Conservation (phyloP, 2,888 invertebrate genomes). For the Hermodice carunculata region DNA sequence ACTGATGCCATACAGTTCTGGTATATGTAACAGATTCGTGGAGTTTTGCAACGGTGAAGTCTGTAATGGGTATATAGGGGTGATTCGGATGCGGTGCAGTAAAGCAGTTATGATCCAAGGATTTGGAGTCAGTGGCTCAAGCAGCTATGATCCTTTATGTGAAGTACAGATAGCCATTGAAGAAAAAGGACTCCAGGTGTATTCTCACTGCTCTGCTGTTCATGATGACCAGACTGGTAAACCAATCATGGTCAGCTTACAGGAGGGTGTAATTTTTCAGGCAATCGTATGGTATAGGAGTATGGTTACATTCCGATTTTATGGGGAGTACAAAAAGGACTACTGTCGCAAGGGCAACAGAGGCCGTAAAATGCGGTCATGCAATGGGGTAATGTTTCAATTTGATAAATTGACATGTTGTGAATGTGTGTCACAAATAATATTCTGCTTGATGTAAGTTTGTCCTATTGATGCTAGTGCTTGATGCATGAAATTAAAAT, state of each 20-base stretch:
- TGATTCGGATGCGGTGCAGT: slow-evolving; percentile 30
- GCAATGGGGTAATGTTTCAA: slow-evolving; percentile 25
- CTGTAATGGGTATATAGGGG: slow-evolving; percentile 35
- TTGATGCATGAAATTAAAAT: too few species aligned
- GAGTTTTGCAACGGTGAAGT: slow-evolving; percentile 29
- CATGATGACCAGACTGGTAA: slow-evolving; percentile 22
- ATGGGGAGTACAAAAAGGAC: slow-evolving; percentile 35
- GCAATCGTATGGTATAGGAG: slow-evolving; percentile 24
- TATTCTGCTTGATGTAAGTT: too few species aligned
- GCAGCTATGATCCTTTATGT: slow-evolving; percentile 28
- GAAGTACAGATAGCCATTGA: slow-evolving; percentile 30
- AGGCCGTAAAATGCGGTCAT: slow-evolving; percentile 19
- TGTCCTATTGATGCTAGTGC: too few species aligned
- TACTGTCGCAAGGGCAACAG: slow-evolving; percentile 30
- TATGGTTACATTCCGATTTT: slow-evolving; percentile 33
- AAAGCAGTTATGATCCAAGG: slow-evolving; percentile 29
- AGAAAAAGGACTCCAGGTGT: slow-evolving; percentile 23
- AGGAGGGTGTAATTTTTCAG: slow-evolving; percentile 18
- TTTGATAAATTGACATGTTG: too few species aligned
- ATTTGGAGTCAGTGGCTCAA: slow-evolving; percentile 31
- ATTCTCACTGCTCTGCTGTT: slow-evolving; percentile 13
- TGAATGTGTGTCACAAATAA: too few species aligned
- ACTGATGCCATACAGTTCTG: too few species aligned
- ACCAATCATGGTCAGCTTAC: slow-evolving; percentile 13
- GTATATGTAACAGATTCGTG: slow-evolving; percentile 27